These are phyloP conservation scores for Emydocephalus ijimae DNA, from an alignment of 2,113 vertebrate species.

Conservation along the genomic window DNA sequence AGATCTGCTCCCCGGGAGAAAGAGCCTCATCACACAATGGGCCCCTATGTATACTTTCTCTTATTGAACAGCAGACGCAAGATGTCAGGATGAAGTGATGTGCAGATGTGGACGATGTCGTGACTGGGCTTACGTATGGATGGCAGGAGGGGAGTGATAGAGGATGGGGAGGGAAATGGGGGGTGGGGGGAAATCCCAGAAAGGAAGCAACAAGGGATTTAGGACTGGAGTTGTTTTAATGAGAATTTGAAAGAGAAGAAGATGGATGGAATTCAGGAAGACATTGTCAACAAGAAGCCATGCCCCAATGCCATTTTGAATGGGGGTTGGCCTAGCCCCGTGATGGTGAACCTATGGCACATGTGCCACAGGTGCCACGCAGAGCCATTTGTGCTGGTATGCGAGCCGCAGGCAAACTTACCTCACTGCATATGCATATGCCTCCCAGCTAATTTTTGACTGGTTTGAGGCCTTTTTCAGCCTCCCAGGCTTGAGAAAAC, in stretches of 20 bases:
- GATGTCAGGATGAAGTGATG: conserved; percentile 2
- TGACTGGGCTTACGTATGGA: not conserved
- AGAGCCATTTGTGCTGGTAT: too few relatives aligned
- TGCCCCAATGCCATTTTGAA: not conserved
- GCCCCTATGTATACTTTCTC: not conserved
- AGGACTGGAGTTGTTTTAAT: not conserved
- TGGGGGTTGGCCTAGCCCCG: not conserved
- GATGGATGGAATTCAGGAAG: not conserved
- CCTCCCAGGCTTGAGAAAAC: too few relatives aligned
- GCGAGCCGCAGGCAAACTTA: too few relatives aligned
- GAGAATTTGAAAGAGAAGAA: not conserved
- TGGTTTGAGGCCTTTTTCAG: too few relatives aligned
- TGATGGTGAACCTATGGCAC: too few relatives aligned
- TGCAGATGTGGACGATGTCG: conserved; percentile 5
- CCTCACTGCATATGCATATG: too few relatives aligned
- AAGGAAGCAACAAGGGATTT: not conserved
- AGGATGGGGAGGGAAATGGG: not conserved
- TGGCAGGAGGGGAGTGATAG: not conserved
- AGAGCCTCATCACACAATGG: not conserved
- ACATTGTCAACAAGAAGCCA: not conserved
- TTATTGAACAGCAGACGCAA: not conserved
- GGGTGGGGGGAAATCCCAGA: not conserved
- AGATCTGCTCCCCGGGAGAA: not conserved
- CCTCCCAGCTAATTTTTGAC: too few relatives aligned
- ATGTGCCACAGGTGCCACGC: too few relatives aligned